These are phyloP conservation scores for Bufo bufo DNA, from an alignment of 2,113 vertebrate species.

Conservation along the genomic window DNA sequence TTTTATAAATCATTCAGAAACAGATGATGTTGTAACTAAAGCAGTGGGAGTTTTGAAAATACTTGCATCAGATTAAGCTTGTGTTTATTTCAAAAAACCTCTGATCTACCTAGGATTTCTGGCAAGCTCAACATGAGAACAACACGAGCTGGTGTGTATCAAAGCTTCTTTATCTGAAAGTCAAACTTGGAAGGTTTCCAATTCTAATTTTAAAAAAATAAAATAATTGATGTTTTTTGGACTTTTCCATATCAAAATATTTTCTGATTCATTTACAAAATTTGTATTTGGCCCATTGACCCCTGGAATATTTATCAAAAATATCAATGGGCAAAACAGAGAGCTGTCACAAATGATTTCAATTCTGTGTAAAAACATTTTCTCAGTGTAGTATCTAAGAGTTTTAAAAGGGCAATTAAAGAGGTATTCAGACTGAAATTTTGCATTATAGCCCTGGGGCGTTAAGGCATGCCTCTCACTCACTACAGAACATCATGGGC, in stretches of 20 bases:
- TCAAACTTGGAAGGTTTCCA: slow-evolving; percentile 79
- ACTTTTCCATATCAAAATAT: slow-evolving; percentile 62
- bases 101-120: slow-evolving; percentile 80
- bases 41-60: slow-evolving; percentile 81
- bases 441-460: no score
- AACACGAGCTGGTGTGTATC: slow-evolving; percentile 78
- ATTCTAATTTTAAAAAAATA: slow-evolving; percentile 75
- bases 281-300: slow-evolving; percentile 56
- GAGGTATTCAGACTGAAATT: not conserved
- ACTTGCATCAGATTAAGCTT: slow-evolving; percentile 79
- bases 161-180: slow-evolving; percentile 76
- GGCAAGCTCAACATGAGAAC: slow-evolving; percentile 79
- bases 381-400: not conserved
- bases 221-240: slow-evolving; percentile 71
- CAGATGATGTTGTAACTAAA: slow-evolving; percentile 82
- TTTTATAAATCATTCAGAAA: slow-evolving; percentile 83
- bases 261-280: slow-evolving; percentile 59
- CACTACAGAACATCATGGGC: no score
- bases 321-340: not conserved
- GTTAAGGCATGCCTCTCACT: no score
- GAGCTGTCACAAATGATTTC: not conserved
- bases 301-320: slow-evolving; percentile 59
- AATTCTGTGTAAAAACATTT: not conserved
- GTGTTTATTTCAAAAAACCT: slow-evolving; percentile 81
- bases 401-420: not conserved